Evolutionary conservation across 2,888 invertebrate species (phyloP).

Genomic region (Amblyjoppa proteus): DNA sequence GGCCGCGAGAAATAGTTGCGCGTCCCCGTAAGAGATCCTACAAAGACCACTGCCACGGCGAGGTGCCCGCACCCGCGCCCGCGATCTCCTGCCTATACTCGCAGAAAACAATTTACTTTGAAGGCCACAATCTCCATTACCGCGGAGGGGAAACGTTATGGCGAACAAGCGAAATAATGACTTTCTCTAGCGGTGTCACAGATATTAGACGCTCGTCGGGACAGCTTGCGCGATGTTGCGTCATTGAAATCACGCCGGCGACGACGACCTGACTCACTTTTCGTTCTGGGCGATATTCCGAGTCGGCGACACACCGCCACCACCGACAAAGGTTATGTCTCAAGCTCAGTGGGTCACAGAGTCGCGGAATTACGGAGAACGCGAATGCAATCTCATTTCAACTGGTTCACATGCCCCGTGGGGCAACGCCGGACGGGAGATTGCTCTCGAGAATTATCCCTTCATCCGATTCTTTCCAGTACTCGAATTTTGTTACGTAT

Average conservation of each 20-base stretch:
- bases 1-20: conserved; percentile 51
- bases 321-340: conserved; percentile 83
- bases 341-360: conserved; percentile 84
- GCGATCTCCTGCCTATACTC: conserved; percentile 60
- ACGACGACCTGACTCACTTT: conserved; percentile 70
- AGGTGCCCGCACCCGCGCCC: conserved; percentile 38
- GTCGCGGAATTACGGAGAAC: conserved; percentile 55
- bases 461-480: not conserved
- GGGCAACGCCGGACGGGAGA: not conserved
- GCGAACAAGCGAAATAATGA: conserved; percentile 80
- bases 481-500: conserved; percentile 1
- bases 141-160: conserved; percentile 78
- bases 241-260: conserved; percentile 66
- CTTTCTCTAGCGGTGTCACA: conserved; percentile 82
- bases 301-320: conserved; percentile 36
- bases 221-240: conserved; percentile 71
- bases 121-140: conserved; percentile 84
- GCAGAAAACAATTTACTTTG: conserved; percentile 84
- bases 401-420: conserved; percentile 25
- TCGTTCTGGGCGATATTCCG: conserved; percentile 44
- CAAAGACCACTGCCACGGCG: conserved; percentile 54
- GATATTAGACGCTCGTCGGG: conserved; percentile 67
- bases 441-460: not conserved
- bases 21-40: conserved; percentile 54
- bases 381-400: conserved; percentile 21